Conservation (phyloP, 1,140 invertebrate species). For the Brachionus calyciflorus region DNA sequence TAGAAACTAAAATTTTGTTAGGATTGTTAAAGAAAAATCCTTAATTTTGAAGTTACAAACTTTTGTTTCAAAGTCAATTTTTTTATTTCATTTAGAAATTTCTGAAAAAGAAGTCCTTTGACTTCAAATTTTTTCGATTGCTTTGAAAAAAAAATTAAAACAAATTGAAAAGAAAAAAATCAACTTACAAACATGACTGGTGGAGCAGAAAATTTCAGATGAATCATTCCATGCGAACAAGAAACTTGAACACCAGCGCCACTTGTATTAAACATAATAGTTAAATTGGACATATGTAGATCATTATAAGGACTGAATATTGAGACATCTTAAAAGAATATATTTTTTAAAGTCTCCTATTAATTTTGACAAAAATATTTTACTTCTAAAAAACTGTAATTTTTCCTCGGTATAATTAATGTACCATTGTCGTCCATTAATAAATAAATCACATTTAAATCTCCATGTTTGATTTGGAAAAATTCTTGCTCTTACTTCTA, state of each 20-base stretch:
- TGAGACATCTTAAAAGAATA: conserved; percentile 34
- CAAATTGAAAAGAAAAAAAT: neutral
- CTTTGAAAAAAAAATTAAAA: neutral
- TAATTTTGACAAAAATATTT: neutral
- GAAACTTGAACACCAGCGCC: conserved; percentile 41
- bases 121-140: too few relatives aligned
- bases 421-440: conserved; percentile 44
- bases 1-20: too few relatives aligned
- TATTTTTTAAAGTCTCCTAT: neutral
- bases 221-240: conserved; percentile 38
- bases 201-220: conserved; percentile 44
- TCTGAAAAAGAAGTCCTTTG: too few relatives aligned
- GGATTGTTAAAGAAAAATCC: too few relatives aligned
- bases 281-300: conserved; percentile 33
- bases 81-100: too few relatives aligned
- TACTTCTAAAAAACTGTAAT: conserved; percentile 42
- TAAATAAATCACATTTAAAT: conserved; percentile 45
- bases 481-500: conserved; percentile 46
- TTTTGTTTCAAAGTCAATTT: too few relatives aligned
- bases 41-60: too few relatives aligned
- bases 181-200: conserved; percentile 45
- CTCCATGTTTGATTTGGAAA: conserved; percentile 40
- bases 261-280: conserved; percentile 44
- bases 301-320: conserved; percentile 41
- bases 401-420: conserved; percentile 46